Conservation (phyloP, 1,140 invertebrate species). For the Cardiocondyla obscurior region DNA sequence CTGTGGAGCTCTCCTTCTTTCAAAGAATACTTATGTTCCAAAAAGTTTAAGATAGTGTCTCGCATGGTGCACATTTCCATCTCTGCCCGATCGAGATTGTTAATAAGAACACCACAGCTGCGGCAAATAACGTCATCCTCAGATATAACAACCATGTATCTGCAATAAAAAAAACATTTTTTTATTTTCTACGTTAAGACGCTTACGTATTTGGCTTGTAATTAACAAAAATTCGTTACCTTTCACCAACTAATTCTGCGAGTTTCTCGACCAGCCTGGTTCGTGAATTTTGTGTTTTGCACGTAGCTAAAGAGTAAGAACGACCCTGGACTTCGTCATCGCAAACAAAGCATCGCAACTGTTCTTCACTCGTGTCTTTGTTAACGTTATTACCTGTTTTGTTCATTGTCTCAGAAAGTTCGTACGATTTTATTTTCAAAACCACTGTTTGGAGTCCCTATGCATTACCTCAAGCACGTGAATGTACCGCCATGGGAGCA, state of each 20-base stretch:
- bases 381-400: not conserved
- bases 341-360: constrained; percentile 78
- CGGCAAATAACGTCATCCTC: constrained; percentile 83
- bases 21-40: constrained; percentile 80
- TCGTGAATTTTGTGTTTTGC: constrained; percentile 78
- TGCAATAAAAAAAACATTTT: constrained; percentile 50
- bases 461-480: too few relatives aligned
- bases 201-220: too few relatives aligned
- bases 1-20: constrained; percentile 76
- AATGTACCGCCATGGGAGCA: not conserved
- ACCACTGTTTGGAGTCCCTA: not conserved
- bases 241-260: constrained; percentile 81
- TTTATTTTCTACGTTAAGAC: not conserved
- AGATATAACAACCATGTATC: constrained; percentile 82
- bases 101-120: constrained; percentile 80
- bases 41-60: constrained; percentile 73
- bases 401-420: not conserved
- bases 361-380: not conserved
- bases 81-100: constrained; percentile 80
- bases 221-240: constrained; percentile 69
- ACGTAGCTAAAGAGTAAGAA: constrained; percentile 77
- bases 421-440: not conserved
- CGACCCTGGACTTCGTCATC: constrained; percentile 74
- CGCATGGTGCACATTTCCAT: constrained; percentile 73
- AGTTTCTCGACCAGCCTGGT: constrained; percentile 80